These are phyloP conservation scores for Indri indri DNA, from an alignment of 2,113 vertebrate genomes.

Conservation along the genomic window DNA sequence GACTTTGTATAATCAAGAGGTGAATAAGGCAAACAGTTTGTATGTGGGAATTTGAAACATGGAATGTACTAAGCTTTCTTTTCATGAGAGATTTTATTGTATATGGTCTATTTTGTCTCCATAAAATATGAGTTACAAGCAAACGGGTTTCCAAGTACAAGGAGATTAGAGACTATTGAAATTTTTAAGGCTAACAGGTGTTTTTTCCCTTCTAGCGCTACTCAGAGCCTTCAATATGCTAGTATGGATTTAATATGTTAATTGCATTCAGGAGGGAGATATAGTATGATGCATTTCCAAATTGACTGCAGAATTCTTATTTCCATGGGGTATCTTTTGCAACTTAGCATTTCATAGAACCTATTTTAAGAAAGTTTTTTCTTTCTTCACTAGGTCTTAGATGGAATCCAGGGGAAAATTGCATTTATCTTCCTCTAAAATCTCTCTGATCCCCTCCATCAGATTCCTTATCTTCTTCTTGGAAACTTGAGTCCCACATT, in stretches of 20 bases:
- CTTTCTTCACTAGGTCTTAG: neutral
- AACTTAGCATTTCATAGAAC: neutral
- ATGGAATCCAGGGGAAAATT: neutral
- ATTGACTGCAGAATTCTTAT: conserved; percentile 14
- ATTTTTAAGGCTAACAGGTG: neutral
- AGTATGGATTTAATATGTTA: conserved; percentile 40
- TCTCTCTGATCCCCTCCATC: neutral
- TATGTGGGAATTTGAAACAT: neutral
- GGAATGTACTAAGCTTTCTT: neutral
- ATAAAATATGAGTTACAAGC: neutral
- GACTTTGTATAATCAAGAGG: neutral
- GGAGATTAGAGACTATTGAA: neutral
- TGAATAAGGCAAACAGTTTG: neutral
- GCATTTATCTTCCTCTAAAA: neutral
- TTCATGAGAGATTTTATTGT: neutral
- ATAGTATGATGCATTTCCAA: conserved; percentile 24
- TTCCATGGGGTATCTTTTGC: neutral
- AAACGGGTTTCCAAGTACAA: neutral
- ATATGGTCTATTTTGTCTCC: conserved; percentile 24
- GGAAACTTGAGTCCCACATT: neutral
- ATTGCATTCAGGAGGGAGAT: neutral
- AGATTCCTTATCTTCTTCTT: conserved; percentile 22
- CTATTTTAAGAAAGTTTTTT: neutral
- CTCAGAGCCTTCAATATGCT: neutral
- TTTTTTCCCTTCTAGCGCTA: neutral